Base-by-base conservation (phyloP, 2,888 invertebrate species). In the Lasioglossum figueresi region DNA sequence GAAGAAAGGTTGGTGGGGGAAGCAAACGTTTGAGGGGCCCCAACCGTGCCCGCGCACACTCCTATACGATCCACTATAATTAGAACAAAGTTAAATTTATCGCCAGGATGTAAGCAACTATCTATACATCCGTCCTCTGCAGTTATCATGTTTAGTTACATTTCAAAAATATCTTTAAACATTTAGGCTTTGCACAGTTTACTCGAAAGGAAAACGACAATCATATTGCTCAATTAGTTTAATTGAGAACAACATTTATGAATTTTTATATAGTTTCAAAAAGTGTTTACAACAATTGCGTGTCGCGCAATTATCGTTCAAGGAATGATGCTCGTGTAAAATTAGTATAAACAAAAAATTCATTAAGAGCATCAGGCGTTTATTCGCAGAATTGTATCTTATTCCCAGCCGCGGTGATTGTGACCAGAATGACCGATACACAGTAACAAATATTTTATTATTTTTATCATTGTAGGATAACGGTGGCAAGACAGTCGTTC, bases 371-470 rank as follows among this genome's bases (percentile, higher is more conserved):
- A 48, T 79, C 73, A 73, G 72, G 81, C 82, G 71, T 91, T 91
- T 91, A 91, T 91, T 91, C 81, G 83, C 79, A 72, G 82, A 75
- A 45, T 52, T 63, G 56, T 88, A 88, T 89, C 79, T 80, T 63
- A 48, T 59, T 83, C 45, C 16, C 82, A 63, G 52, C 68, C 74
- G 48, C 45, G 8, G 31, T 68, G 75, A 83, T 80, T 79, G 86
- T 83, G 70, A 66, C 10, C 14, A n/a, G 59, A 76, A 84, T 84
- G n/a, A 8, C 6, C 27, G 68, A 84, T 83, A 87, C 31, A 88
- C 78, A 83, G 76, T 86, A 91, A 88, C 83, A 90, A 90, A 86
- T 86, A 85, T 80, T 85, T 76, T 76, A 85, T 37, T 87, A 80
- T 87, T 77, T 52, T 76, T 43, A 77, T 80, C 70, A 52, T 66